These are phyloP conservation scores for Ricordea florida DNA, from an alignment of 92 coral and sea anemone genomes.

Conservation along the genomic window DNA sequence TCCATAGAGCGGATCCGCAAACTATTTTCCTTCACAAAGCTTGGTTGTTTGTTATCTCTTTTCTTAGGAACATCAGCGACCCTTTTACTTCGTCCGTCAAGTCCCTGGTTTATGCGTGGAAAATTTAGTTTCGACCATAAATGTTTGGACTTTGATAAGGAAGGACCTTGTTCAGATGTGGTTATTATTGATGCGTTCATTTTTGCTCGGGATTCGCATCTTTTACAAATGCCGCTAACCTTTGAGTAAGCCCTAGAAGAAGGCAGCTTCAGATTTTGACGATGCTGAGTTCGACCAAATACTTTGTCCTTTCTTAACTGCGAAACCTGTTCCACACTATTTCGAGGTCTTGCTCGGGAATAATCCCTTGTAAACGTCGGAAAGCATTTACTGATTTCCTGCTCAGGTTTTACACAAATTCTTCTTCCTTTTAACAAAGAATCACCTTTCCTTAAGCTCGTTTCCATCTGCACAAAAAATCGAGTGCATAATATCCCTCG, in stretches of 20 bases:
- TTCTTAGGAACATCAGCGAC: neutral
- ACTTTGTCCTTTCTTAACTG: too few species aligned
- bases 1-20: constrained; percentile 17
- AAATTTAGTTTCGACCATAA: too few species aligned
- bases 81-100: too few species aligned
- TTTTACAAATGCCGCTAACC: constrained; percentile 8
- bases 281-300: too few species aligned
- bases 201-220: neutral
- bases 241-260: too few species aligned
- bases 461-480: neutral
- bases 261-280: too few species aligned
- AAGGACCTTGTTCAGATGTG: neutral
- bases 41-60: neutral
- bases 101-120: too few species aligned
- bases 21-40: constrained; percentile 6
- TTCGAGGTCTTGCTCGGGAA: neutral
- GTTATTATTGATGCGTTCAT: neutral
- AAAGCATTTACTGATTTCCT: neutral
- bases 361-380: neutral
- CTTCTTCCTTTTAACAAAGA: neutral
- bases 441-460: constrained; percentile 2
- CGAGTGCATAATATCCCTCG: neutral
- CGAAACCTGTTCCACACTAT: neutral
- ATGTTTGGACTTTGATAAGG: neutral
- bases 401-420: neutral